phyloP scores from a whole-genome alignment of 2,888 invertebrate genomes.

The Callinectes sapidus region DNA sequence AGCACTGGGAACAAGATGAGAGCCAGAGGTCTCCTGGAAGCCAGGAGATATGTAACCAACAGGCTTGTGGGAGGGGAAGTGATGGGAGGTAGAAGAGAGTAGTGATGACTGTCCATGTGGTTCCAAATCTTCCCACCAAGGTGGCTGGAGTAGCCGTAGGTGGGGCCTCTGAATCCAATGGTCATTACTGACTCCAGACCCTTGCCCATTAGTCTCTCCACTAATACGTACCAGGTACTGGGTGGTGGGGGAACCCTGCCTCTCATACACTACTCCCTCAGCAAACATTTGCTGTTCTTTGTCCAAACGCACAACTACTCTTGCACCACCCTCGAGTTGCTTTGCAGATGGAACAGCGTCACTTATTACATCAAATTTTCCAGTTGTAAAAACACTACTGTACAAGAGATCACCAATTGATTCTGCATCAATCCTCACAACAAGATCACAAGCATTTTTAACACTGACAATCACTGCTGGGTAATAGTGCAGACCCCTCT shows the following conservation, averaged over 20 bases:
- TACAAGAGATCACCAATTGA: constrained; percentile 80
- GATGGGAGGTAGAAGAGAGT: constrained; percentile 47
- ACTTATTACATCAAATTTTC: constrained; percentile 91
- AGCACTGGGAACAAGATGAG: constrained; percentile 46
- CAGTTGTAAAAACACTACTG: constrained; percentile 82
- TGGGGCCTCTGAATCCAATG: constrained; percentile 91
- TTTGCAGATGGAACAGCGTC: constrained; percentile 90
- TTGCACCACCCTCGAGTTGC: constrained; percentile 86
- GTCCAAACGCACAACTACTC: constrained; percentile 83
- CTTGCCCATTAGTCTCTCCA: constrained; percentile 55
- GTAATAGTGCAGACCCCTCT: constrained; percentile 87
- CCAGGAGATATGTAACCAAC: constrained; percentile 46
- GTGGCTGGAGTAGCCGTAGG: constrained; percentile 91
- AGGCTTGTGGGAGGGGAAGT: constrained; percentile 57
- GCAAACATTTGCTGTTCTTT: constrained; percentile 83
- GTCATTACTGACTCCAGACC: constrained; percentile 75
- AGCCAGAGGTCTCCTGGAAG: constrained; percentile 53
- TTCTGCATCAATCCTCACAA: constrained; percentile 88
- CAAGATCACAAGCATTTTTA: constrained; percentile 80
- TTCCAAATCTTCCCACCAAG: constrained; percentile 97
- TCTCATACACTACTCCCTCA: constrained; percentile 87
- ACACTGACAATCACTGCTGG: constrained; percentile 88
- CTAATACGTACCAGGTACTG: constrained; percentile 65
- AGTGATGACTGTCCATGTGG: constrained; percentile 61
- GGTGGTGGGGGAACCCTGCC: constrained; percentile 77